Percentiles rank a stretch among this genome's conserved stretches.
Evolutionary conservation across 2,113 vertebrate genomes (phyloP).

Genomic region (Syngnathoides biaculeatus): DNA sequence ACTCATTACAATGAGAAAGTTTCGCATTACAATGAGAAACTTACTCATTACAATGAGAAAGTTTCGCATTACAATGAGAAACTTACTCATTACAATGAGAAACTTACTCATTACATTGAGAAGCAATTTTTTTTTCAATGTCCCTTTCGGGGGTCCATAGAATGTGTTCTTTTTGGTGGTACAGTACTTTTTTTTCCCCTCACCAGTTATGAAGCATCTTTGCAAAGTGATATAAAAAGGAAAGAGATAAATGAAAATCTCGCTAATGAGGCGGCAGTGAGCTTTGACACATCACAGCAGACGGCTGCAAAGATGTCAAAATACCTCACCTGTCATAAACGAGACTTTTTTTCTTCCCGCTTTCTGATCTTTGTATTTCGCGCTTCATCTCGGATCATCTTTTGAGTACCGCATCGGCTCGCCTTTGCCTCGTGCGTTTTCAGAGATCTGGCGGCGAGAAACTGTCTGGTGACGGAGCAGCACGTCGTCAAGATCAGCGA

Average conservation of each 20-base stretch:
- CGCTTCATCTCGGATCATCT: conserved; percentile 6
- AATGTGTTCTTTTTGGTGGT: not conserved
- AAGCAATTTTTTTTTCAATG: too few relatives aligned
- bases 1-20: too few relatives aligned
- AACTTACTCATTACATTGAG: too few relatives aligned
- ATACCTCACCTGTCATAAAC: conserved; percentile 18
- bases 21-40: too few relatives aligned
- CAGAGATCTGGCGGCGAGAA: conserved; percentile 93
- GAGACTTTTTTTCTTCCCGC: conserved; percentile 13
- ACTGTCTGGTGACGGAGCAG: conserved; percentile 89
- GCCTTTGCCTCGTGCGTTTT: conserved; percentile 3
- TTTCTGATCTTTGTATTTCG: conserved; percentile 3
- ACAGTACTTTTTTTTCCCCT: not conserved
- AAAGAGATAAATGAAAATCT: not conserved
- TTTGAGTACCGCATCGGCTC: not conserved
- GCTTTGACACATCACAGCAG: too few relatives aligned
- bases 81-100: too few relatives aligned
- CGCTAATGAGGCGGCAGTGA: not conserved
- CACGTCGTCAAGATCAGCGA: conserved; percentile 94
- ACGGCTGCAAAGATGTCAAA: too few relatives aligned
- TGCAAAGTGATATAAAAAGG: not conserved
- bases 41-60: too few relatives aligned
- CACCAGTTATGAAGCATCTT: not conserved
- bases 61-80: too few relatives aligned
- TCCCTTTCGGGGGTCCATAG: too few relatives aligned